These are phyloP conservation scores for Drosophila melanosoma DNA, from an alignment of 2,888 invertebrate species.

Conservation along the genomic window DNA sequence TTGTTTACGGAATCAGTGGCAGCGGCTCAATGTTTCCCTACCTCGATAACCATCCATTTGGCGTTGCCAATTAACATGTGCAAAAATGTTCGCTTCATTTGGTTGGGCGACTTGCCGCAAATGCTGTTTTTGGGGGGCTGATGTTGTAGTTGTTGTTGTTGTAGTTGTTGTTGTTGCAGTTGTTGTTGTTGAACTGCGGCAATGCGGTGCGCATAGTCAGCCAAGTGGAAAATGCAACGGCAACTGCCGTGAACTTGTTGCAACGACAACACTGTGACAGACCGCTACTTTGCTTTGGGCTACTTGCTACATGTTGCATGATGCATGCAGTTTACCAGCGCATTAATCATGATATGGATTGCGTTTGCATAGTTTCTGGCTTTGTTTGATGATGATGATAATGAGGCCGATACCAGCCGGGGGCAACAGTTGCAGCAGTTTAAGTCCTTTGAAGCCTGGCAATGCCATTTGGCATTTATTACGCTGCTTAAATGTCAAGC, in stretches of 20 bases:
- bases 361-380: slow-evolving; percentile 32
- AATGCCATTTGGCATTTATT: slow-evolving; percentile 70
- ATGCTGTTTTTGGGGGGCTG: slow-evolving; percentile 45
- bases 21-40: slow-evolving; percentile 29
- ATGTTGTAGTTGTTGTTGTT: slow-evolving; percentile 22
- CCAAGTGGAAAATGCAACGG: slow-evolving; percentile 64
- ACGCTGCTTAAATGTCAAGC: slow-evolving; percentile 63
- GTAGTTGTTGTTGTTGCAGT: slow-evolving; percentile 22
- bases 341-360: slow-evolving; percentile 73
- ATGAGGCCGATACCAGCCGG: slow-evolving; percentile 3
- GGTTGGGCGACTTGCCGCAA: slow-evolving; percentile 57
- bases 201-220: slow-evolving; percentile 53
- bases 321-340: slow-evolving; percentile 60
- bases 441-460: slow-evolving; percentile 18
- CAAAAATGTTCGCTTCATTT: slow-evolving; percentile 74
- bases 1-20: slow-evolving; percentile 50
- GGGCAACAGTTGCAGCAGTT: slow-evolving; percentile 28
- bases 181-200: slow-evolving; percentile 46
- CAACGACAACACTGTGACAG: slow-evolving; percentile 64
- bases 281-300: slow-evolving; percentile 60
- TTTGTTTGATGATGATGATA: neutral
- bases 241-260: slow-evolving; percentile 73
- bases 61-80: slow-evolving; percentile 39
- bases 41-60: neutral
- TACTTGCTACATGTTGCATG: slow-evolving; percentile 40